Conservation (phyloP, 2,113 vertebrate species). For the Mesocricetus auratus region DNA sequence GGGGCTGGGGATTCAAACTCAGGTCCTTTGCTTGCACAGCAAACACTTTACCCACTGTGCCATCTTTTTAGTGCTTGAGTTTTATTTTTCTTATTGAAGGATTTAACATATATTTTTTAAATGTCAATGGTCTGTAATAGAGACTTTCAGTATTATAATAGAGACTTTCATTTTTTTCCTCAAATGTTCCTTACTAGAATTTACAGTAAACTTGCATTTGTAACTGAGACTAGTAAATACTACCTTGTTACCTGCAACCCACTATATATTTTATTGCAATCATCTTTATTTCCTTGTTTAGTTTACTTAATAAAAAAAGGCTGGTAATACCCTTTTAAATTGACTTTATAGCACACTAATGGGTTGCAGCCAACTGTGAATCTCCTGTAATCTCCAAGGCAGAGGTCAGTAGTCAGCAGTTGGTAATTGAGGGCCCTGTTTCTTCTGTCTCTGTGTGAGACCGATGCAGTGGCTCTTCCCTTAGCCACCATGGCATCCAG, state of each 20-base stretch:
- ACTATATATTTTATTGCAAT: not conserved
- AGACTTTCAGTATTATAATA: not conserved
- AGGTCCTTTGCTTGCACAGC: not conserved
- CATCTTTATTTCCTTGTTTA: not conserved
- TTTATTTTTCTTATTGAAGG: no score
- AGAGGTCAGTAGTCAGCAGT: not conserved
- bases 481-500: not conserved
- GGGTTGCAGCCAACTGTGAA: not conserved
- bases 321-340: not conserved
- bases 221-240: not conserved
- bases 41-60: not conserved
- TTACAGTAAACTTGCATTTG: not conserved
- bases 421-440: not conserved
- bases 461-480: not conserved
- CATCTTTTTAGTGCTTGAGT: not conserved
- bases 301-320: not conserved
- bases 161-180: not conserved
- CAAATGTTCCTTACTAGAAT: not conserved
- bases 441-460: not conserved
- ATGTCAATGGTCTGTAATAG: not conserved
- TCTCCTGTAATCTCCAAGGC: not conserved
- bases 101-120: not conserved
- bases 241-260: not conserved
- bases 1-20: no score
- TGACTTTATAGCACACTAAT: not conserved